These are phyloP conservation scores for Kryphioiulus occultus DNA, from an alignment of 2,888 invertebrate genomes.

Conservation along the genomic window DNA sequence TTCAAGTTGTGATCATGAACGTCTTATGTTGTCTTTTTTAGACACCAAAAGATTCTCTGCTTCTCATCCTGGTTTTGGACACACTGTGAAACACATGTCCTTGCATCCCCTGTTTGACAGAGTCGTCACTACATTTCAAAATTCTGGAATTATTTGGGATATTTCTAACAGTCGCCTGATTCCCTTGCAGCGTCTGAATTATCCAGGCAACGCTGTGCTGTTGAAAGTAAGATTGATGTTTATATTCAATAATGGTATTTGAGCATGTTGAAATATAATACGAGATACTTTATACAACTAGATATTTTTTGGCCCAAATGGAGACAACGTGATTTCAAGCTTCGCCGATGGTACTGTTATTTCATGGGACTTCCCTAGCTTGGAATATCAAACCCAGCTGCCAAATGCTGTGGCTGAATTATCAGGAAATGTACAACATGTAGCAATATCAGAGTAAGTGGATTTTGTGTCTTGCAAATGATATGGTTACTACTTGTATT, in stretches of 20 bases:
- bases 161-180: background rate
- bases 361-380: conserved; percentile 45
- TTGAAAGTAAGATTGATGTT: conserved; percentile 1
- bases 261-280: background rate
- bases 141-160: conserved; percentile 41
- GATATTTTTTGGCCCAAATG: conserved; percentile 44
- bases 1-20: background rate
- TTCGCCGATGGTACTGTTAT: conserved; percentile 36
- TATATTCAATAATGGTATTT: background rate
- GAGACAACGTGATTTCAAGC: conserved; percentile 31
- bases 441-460: background rate
- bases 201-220: background rate
- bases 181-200: conserved; percentile 29
- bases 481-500: background rate
- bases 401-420: background rate
- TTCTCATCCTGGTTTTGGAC: conserved; percentile 35
- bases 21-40: background rate
- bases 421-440: background rate
- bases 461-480: background rate
- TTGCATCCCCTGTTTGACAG: conserved; percentile 28
- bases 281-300: background rate
- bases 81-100: background rate
- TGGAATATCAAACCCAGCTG: conserved; percentile 37
- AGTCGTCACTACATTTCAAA: conserved; percentile 6
- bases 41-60: background rate